Base-by-base conservation (phyloP, 1,140 invertebrate genomes). In the Tetramorium alpestre region DNA sequence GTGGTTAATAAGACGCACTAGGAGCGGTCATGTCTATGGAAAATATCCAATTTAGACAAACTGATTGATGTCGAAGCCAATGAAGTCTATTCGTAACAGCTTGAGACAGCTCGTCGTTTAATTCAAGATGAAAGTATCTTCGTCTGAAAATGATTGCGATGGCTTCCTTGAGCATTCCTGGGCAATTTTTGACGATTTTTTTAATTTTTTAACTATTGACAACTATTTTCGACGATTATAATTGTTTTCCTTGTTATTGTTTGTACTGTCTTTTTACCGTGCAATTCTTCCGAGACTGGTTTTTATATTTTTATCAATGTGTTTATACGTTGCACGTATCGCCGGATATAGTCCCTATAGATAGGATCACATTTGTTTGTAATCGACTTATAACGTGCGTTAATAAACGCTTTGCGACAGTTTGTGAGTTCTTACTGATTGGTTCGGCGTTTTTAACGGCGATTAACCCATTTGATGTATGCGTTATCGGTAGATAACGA, bases 11-110 rank as follows among this genome's bases (percentile, higher is more conserved):
- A 89, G 94, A 11, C 91, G 89, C 69, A 94, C 94, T 0, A 90
- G 94, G 47, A 94, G 94, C 85, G 94, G 94, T 8, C 92, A 93
- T 8, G 62, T 94, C 11, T 94, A 94, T 62, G 94, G 94, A 60
- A 94, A 94, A 88, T 94, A 94, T 87, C 90, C 90, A 0, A 72
- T 91, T 18, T 92, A 92, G 16, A n/a, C 7, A n/a, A 54, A 58
- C 0, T 44, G 8, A 69, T 51, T 8, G 18, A 28, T 1, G 0
- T 81, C 38, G 3, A 58, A 16, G n/a, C 0, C 16, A 41, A 58
- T 67, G 38, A 80, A 18, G 47, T 49, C 1, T 69, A 38, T 13
- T n/a, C 58, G 51, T 44, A 25, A 54, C 51, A n/a, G 28, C 44
- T 38, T 16, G 22, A 56, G 8, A 69, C 1, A 70, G 51, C 16